A percentile compares a stretch with the other conserved stretches of the same genome.
Evolutionary conservation across 1,140 invertebrate species (phyloP).

Genomic region (Hyles euphorbiae): DNA sequence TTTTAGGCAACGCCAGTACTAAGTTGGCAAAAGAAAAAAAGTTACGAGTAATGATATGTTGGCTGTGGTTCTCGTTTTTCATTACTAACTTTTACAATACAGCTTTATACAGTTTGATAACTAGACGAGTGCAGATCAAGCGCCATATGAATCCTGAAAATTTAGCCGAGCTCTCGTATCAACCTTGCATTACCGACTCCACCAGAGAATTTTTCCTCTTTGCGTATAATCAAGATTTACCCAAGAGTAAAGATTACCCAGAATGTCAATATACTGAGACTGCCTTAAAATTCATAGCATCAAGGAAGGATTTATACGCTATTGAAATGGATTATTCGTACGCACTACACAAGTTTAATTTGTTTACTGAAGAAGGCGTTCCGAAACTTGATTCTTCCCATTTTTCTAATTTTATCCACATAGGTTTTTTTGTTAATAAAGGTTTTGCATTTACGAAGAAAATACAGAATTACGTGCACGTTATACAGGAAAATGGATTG

Average conservation of each 20-base stretch:
- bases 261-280: slow-evolving; percentile 24
- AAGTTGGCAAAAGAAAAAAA: slow-evolving; percentile 25
- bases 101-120: slow-evolving; percentile 37
- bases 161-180: slow-evolving; percentile 25
- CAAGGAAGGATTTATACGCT: slow-evolving; percentile 28
- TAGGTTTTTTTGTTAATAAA: slow-evolving; percentile 25
- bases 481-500: neutral
- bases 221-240: slow-evolving; percentile 32
- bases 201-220: slow-evolving; percentile 26
- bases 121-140: slow-evolving; percentile 25
- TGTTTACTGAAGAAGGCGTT: slow-evolving; percentile 33
- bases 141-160: slow-evolving; percentile 11
- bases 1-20: slow-evolving; percentile 27
- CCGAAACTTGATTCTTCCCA: slow-evolving; percentile 25
- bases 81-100: slow-evolving; percentile 46
- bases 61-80: slow-evolving; percentile 53
- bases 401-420: slow-evolving; percentile 21
- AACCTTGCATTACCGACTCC: slow-evolving; percentile 33
- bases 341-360: slow-evolving; percentile 28
- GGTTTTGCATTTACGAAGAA: slow-evolving; percentile 28
- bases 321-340: slow-evolving; percentile 37
- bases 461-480: slow-evolving; percentile 19
- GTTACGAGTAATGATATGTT: slow-evolving; percentile 29
- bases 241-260: slow-evolving; percentile 14
- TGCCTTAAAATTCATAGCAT: slow-evolving; percentile 28